Evolutionary conservation across 2,797 vertebrate species (phyloP).

Genomic region (Gambusia yucatana): DNA sequence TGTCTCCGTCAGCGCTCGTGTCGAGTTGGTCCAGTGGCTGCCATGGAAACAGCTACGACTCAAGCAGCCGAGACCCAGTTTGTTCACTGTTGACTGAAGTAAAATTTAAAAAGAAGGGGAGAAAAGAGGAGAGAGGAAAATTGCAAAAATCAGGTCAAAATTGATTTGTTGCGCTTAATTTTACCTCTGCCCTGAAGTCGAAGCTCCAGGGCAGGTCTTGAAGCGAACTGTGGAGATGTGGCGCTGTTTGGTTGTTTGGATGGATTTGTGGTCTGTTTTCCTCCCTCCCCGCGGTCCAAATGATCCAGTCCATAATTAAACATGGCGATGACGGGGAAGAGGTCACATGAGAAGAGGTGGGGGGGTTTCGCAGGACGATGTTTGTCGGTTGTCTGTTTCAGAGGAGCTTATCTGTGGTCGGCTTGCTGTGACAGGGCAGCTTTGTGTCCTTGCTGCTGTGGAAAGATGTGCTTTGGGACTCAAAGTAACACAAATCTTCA

Average conservation of each 20-base stretch:
- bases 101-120: slow-evolving; percentile 19
- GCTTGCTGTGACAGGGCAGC: slow-evolving; percentile 59
- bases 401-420: slow-evolving; percentile 70
- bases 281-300: slow-evolving; percentile 44
- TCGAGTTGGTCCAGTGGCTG: slow-evolving; percentile 71
- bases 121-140: not conserved
- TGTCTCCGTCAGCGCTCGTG: slow-evolving; percentile 72
- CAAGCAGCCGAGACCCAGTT: slow-evolving; percentile 68
- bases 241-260: slow-evolving; percentile 19
- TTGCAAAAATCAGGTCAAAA: slow-evolving; percentile 54
- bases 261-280: slow-evolving; percentile 41
- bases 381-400: slow-evolving; percentile 63
- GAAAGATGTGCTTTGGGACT: slow-evolving; percentile 29
- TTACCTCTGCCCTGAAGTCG: slow-evolving; percentile 36
- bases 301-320: slow-evolving; percentile 68
- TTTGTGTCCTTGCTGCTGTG: slow-evolving; percentile 34
- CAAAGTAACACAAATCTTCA: slow-evolving; percentile 11
- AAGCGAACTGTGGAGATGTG: slow-evolving; percentile 23
- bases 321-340: slow-evolving; percentile 49
- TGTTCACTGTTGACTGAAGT: slow-evolving; percentile 55
- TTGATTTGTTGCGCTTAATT: slow-evolving; percentile 46
- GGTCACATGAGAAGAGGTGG: slow-evolving; percentile 63
- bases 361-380: slow-evolving; percentile 54
- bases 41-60: slow-evolving; percentile 78
- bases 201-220: not conserved